Evolutionary conservation across 1,140 invertebrate genomes (phyloP), one percentile per base, ranked within the genome.

Genomic region (Potamilus streckersoni): DNA sequence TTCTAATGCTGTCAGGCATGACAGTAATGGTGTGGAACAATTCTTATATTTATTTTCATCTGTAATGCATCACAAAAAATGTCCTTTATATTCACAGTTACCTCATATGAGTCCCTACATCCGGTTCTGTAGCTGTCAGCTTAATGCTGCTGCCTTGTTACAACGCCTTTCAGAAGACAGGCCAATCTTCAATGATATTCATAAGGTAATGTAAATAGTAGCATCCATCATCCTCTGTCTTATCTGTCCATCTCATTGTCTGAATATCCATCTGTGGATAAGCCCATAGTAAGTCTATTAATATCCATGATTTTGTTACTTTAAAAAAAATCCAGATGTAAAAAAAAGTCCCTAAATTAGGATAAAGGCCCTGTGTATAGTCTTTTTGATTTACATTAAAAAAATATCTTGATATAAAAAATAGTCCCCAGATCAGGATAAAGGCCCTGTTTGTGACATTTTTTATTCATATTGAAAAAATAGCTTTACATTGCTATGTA

Each of bases 61-160:
- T 60, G 38, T 31, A 38, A 69, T 62, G 61, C 27, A 68, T 19
- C 63, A 17, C 57, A 57, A 59, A 56, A 56, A 65, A n/a, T 74
- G 56, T 49, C 38, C 13, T 76, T 63, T 58, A 79, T 63, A 71
- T 64, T 90, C 92, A 73, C 86, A 95, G 94, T 91, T 95, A 73
- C 94, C 94, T 56, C 91, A 92, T 80, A 93, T 95, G 92, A 94
- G 92, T 3, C 92, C 93, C 4, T 96, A 96, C 85, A 93, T 96
- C 70, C 91, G 94, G 82, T 96, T 95, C 88, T 96, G 95, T 85
- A 94, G 94, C 81, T 93, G 93, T 85, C 95, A 96, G 87, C 91
- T 95, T 75, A 93, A 93, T 64, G 94, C 94, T 15, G 94, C 94
- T 20, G 91, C 92, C 56, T 91, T 95, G 73, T 90, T 96, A 49